Base-by-base conservation (phyloP, 2,888 invertebrate species). In the Drosophila ustulata region DNA sequence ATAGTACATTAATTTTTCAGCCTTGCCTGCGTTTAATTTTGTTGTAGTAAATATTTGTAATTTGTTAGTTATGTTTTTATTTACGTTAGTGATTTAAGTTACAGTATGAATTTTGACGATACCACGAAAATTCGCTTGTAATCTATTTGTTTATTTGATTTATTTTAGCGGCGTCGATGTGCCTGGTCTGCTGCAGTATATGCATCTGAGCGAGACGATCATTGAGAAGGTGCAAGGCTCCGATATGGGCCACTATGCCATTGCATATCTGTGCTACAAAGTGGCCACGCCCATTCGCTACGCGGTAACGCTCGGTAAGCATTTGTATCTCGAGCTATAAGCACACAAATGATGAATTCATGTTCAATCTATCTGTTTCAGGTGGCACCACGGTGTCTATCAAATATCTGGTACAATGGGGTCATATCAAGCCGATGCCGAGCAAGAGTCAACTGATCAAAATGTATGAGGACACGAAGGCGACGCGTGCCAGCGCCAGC, bases 241-340 rank as follows among this genome's bases (percentile, higher is more conserved):
- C 0, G 94, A 94, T 81, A 96, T 98, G 91, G 99, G 99, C 9
- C 96, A 97, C 91, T 93, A 97, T 90, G 99, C 99, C 7, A 93
- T 98, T 39, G 95, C 98, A 0, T 97, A 98, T 93, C 96, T 98
- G 45, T 94, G 98, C 82, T 99, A 99, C 92, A 99, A 99, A 93
- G 93, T 99, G 57, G 95, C 95, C 30, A 97, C 98, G 7, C 99
- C 99, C 3, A 92, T 96, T 11, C 94, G 99, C 80, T 99, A 98
- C 92, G 96, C 97, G n/a, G 96, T 98, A 1, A 99, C 98, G 52
- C 91, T 98, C 90, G 97, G 96, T 96, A 93, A 93, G 91, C 7
- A 6, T 23, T 26, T 6, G 3, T 45, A 25, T 34, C 30, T 30
- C 7, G 7, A 6, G 2, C 6, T 6, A 30, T 30, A 6, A 7